A percentile compares a stretch with the other conserved stretches of the same genome.
Conservation (phyloP, 1,140 invertebrate species). For the Sesamia nonagrioides region DNA sequence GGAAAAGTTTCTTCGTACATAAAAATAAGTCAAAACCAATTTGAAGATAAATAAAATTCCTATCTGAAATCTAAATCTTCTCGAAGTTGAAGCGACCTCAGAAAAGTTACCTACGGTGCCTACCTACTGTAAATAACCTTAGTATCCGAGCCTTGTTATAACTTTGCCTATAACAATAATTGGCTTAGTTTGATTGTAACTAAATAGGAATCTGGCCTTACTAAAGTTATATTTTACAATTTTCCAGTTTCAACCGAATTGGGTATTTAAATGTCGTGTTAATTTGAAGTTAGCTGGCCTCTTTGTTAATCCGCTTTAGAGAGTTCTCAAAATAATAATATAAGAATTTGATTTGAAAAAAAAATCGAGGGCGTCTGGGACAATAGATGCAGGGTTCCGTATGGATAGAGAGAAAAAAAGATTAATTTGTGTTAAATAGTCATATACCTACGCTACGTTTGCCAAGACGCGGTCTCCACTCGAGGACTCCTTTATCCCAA, state of each 20-base stretch:
- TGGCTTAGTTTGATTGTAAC: conserved; percentile 49
- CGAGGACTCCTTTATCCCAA: no score
- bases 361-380: no score
- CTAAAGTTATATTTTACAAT: conserved; percentile 10
- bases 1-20: no score
- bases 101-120: conserved; percentile 6
- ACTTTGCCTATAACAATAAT: conserved; percentile 47
- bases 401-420: no score
- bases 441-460: no score
- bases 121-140: conserved; percentile 35
- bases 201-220: conserved; percentile 28
- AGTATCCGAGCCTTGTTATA: conserved; percentile 36
- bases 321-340: no score
- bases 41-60: neutral
- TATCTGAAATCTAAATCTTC: neutral
- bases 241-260: no score
- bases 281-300: neutral
- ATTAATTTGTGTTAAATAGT: no score
- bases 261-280: conserved; percentile 6
- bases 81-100: neutral
- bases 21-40: neutral
- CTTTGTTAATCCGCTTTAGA: neutral
- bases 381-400: no score
- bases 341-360: no score
- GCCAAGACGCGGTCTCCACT: no score